These are phyloP conservation scores for Pedicia rivosa DNA, from an alignment of 2,888 invertebrate genomes.

Conservation along the genomic window DNA sequence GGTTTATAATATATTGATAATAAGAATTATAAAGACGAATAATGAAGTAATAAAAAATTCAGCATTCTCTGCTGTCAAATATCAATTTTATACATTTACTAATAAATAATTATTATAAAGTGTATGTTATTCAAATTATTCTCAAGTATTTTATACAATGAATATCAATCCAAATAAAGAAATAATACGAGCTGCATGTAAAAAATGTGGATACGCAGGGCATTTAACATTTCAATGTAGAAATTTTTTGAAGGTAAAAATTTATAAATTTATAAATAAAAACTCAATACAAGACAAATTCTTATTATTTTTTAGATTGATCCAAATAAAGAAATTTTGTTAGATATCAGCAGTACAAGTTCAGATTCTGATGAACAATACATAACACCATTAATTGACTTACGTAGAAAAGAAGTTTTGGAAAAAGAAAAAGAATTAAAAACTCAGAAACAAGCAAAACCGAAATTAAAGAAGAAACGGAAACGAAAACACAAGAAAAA, in stretches of 20 bases:
- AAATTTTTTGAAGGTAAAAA: constrained; percentile 71
- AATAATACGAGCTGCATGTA: constrained; percentile 69
- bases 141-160: no score
- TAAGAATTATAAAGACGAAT: no score
- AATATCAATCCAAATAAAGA: constrained; percentile 42
- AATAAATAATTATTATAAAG: no score
- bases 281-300: neutral
- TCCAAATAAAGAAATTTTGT: constrained; percentile 79
- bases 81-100: no score
- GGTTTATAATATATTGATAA: no score
- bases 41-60: no score
- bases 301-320: constrained; percentile 42
- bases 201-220: constrained; percentile 91
- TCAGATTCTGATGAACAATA: constrained; percentile 72
- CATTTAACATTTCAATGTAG: constrained; percentile 92
- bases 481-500: constrained; percentile 11
- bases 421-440: constrained; percentile 43
- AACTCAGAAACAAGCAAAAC: constrained; percentile 8
- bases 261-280: constrained; percentile 7
- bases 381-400: constrained; percentile 63
- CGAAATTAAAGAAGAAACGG: constrained; percentile 9
- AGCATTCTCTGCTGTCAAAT: no score
- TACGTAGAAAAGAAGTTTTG: constrained; percentile 60
- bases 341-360: constrained; percentile 90
- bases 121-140: no score